These are phyloP conservation scores for Catharus bicknelli DNA, from an alignment of 2,113 vertebrate species.

Conservation along the genomic window DNA sequence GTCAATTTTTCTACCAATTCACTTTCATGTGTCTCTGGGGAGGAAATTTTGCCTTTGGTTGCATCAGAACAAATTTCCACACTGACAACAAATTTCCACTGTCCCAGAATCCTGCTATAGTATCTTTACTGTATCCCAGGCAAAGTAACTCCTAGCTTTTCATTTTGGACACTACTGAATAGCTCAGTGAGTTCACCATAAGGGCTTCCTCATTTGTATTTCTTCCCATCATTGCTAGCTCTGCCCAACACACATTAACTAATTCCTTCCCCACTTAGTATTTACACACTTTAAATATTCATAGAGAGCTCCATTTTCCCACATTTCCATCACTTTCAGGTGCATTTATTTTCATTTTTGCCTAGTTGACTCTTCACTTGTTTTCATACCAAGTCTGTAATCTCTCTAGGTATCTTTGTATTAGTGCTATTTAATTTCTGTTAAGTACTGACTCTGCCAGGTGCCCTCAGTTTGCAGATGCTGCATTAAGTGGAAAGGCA, in stretches of 20 bases:
- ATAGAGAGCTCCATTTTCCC: not conserved
- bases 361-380: constrained; percentile 25
- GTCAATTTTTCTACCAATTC: constrained; percentile 43
- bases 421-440: constrained; percentile 56
- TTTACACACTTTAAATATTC: constrained; percentile 51
- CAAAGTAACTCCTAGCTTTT: not conserved
- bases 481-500: not conserved
- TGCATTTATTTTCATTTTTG: constrained; percentile 21
- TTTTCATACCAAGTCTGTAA: constrained; percentile 15
- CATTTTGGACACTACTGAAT: constrained; percentile 33
- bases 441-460: constrained; percentile 37
- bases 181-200: constrained; percentile 18
- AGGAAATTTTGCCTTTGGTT: not conserved
- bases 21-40: constrained; percentile 9
- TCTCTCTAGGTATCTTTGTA: constrained; percentile 44
- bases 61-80: constrained; percentile 14
- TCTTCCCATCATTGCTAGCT: constrained; percentile 9
- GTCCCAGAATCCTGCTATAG: constrained; percentile 5
- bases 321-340: not conserved
- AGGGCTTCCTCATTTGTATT: constrained; percentile 23
- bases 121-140: not conserved
- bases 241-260: constrained; percentile 16
- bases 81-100: not conserved
- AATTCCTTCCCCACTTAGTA: constrained; percentile 35
- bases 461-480: constrained; percentile 19